Evolutionary conservation across 2,888 invertebrate genomes (phyloP).

Genomic region (Glyphotaelius pellucidus): DNA sequence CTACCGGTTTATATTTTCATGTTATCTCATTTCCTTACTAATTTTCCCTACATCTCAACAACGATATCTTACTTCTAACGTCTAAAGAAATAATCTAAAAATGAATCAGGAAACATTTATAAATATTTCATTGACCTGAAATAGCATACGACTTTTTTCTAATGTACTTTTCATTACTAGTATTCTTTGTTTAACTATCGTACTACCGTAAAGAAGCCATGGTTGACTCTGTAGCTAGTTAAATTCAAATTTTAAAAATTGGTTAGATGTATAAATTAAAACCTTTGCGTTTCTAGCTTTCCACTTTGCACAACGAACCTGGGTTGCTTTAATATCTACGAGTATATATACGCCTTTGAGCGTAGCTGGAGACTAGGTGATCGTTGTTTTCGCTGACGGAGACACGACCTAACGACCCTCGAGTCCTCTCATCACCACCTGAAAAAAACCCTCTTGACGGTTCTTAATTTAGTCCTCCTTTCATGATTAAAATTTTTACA

Average conservation of each 20-base stretch:
- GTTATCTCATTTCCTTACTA: too few relatives aligned
- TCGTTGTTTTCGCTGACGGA: not conserved
- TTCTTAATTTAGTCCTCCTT: not conserved
- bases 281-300: not conserved
- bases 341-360: not conserved
- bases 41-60: too few relatives aligned
- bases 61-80: too few relatives aligned
- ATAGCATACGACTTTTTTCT: too few relatives aligned
- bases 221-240: not conserved
- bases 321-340: not conserved
- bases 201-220: too few relatives aligned
- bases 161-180: too few relatives aligned
- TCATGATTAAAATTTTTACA: not conserved
- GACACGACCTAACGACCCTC: not conserved
- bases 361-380: not conserved
- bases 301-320: not conserved
- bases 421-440: not conserved
- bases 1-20: too few relatives aligned
- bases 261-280: not conserved
- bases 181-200: too few relatives aligned
- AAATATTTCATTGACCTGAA: too few relatives aligned
- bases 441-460: not conserved
- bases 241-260: not conserved
- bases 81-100: too few relatives aligned
- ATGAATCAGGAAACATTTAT: too few relatives aligned